Evolutionary conservation across 2,113 vertebrate genomes (phyloP).

Genomic region (Lota lota): DNA sequence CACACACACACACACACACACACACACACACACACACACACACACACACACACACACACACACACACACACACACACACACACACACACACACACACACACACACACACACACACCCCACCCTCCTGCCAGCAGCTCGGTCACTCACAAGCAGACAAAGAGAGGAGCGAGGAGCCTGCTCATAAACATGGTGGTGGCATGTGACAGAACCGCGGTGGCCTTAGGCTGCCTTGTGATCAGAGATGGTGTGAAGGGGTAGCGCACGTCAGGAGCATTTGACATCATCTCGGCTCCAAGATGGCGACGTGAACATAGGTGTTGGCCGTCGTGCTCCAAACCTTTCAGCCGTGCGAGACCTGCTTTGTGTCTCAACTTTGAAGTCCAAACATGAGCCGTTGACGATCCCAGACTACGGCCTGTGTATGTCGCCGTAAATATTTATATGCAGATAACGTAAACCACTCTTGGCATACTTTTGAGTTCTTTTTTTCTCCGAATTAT

Average conservation of each 20-base stretch:
- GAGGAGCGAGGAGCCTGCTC: slow-evolving; percentile 19
- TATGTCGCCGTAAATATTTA: too few species aligned
- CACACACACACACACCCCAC: slow-evolving; percentile 18
- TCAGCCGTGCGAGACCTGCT: too few species aligned
- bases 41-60: too few species aligned
- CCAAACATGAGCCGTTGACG: too few species aligned
- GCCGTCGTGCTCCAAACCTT: slow-evolving; percentile 6
- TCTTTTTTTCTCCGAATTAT: neutral
- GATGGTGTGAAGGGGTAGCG: slow-evolving; percentile 4
- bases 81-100: neutral
- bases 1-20: too few species aligned
- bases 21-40: too few species aligned
- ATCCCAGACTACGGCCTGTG: too few species aligned
- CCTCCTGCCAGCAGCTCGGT: slow-evolving; percentile 33
- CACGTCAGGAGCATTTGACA: slow-evolving; percentile 18
- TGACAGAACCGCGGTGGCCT: slow-evolving; percentile 1
- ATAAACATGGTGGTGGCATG: slow-evolving; percentile 30
- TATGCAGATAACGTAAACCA: too few species aligned
- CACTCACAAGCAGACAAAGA: slow-evolving; percentile 32
- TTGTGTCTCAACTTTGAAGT: too few species aligned
- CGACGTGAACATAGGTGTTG: neutral
- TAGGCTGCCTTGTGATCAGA: neutral
- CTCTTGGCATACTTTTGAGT: too few species aligned
- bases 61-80: slow-evolving; percentile 7
- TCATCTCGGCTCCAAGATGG: slow-evolving; percentile 17